Conservation (phyloP, 2,888 invertebrate species). For the Agrochola circellaris region DNA sequence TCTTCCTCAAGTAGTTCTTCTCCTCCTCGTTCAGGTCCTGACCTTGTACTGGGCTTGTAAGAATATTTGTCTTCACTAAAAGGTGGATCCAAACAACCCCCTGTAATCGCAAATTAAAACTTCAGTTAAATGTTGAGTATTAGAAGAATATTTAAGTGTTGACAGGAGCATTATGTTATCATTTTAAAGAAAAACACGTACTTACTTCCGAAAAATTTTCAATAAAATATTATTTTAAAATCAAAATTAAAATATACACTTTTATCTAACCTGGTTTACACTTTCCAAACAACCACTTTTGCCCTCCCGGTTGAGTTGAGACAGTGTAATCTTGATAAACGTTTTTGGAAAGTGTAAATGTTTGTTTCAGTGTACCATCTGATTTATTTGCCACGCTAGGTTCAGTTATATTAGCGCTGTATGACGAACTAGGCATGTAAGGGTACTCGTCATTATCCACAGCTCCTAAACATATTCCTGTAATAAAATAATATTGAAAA, state of each 20-base stretch:
- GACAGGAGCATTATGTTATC: background rate
- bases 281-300: constrained; percentile 79
- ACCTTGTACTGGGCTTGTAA: constrained; percentile 69
- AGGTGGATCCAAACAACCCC: constrained; percentile 86
- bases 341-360: constrained; percentile 69
- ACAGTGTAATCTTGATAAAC: constrained; percentile 48
- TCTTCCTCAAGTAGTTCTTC: constrained; percentile 1
- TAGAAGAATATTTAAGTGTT: background rate
- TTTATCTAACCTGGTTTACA: constrained; percentile 81
- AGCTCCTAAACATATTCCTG: constrained; percentile 78
- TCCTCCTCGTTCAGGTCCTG: constrained; percentile 16
- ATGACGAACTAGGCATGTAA: constrained; percentile 70
- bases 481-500: constrained; percentile 35
- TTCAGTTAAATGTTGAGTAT: background rate
- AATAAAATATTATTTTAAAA: background rate
- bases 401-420: constrained; percentile 48
- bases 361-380: constrained; percentile 65
- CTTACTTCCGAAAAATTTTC: background rate
- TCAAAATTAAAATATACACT: background rate
- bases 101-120: constrained; percentile 67
- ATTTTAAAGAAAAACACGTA: background rate
- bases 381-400: constrained; percentile 58
- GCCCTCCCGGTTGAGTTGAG: constrained; percentile 55
- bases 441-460: constrained; percentile 75
- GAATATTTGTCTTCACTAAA: constrained; percentile 83